Percentiles rank a stretch among this genome's conserved stretches.
Conservation (phyloP, 2,797 vertebrate species). For the Pangasius mekongensis region DNA sequence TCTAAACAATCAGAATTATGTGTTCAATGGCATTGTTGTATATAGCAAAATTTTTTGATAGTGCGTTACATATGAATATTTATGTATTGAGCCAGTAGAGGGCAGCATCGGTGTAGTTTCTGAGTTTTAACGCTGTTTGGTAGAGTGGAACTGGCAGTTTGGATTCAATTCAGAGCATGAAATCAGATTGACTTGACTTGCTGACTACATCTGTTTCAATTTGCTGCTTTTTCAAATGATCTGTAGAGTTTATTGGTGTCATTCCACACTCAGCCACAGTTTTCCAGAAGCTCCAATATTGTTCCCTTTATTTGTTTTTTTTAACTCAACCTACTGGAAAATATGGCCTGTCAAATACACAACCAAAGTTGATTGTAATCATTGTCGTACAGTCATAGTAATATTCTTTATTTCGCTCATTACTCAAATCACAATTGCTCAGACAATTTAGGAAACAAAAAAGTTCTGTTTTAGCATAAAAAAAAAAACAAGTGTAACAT, state of each 20-base stretch:
- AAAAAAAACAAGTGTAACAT: neutral
- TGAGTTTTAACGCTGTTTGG: neutral
- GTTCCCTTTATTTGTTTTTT: neutral
- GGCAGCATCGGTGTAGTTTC: slow-evolving; percentile 43
- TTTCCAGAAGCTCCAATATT: neutral
- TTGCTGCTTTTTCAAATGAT: slow-evolving; percentile 26
- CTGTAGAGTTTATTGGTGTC: neutral
- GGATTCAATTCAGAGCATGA: slow-evolving; percentile 4
- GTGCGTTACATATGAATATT: neutral
- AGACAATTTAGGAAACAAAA: neutral
- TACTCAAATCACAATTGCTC: neutral
- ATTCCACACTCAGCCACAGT: neutral
- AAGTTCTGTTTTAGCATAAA: neutral
- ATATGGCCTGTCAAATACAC: neutral
- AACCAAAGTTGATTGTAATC: neutral
- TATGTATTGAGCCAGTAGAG: slow-evolving; percentile 46
- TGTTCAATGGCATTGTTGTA: neutral
- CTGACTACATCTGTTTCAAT: slow-evolving; percentile 26
- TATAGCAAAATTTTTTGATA: neutral
- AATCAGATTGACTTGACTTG: slow-evolving; percentile 31
- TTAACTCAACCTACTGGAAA: neutral
- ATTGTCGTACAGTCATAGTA: neutral
- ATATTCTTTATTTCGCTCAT: neutral
- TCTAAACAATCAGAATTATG: neutral
- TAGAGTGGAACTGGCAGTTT: neutral